A percentile compares a stretch with the other conserved stretches of the same genome.
phyloP scores from a whole-genome alignment of 2,888 invertebrate genomes.

The Cataglyphis altisquamis region DNA sequence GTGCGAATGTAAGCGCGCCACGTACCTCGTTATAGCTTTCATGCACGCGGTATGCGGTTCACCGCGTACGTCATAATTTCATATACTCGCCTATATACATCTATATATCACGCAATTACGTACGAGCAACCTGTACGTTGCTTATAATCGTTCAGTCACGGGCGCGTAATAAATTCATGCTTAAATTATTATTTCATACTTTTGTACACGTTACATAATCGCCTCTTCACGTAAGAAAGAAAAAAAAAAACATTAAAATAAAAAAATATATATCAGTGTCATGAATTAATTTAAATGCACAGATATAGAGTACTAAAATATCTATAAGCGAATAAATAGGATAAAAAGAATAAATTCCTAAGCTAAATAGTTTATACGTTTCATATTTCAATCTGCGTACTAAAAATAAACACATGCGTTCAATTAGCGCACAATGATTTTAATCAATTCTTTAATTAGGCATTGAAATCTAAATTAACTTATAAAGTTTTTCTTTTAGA shows the following conservation, averaged over 20 bases:
- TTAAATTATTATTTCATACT: slow-evolving; percentile 59
- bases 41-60: slow-evolving; percentile 56
- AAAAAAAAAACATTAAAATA: neutral
- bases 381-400: neutral
- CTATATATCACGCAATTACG: slow-evolving; percentile 55
- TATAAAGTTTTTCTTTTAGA: neutral
- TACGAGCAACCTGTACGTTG: slow-evolving; percentile 53
- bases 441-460: neutral
- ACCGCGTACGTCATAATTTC: slow-evolving; percentile 58
- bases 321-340: neutral
- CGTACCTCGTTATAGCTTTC: slow-evolving; percentile 57
- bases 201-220: slow-evolving; percentile 56
- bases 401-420: neutral
- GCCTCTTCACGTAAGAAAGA: neutral
- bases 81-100: slow-evolving; percentile 51
- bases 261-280: slow-evolving; percentile 21
- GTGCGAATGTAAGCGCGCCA: slow-evolving; percentile 51
- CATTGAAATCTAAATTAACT: neutral
- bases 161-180: slow-evolving; percentile 44
- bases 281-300: neutral
- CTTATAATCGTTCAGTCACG: slow-evolving; percentile 54
- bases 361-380: neutral
- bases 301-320: neutral
- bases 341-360: neutral
- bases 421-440: neutral